Base-by-base conservation (phyloP, 2,797 vertebrate species). In the Acanthurus tractus region DNA sequence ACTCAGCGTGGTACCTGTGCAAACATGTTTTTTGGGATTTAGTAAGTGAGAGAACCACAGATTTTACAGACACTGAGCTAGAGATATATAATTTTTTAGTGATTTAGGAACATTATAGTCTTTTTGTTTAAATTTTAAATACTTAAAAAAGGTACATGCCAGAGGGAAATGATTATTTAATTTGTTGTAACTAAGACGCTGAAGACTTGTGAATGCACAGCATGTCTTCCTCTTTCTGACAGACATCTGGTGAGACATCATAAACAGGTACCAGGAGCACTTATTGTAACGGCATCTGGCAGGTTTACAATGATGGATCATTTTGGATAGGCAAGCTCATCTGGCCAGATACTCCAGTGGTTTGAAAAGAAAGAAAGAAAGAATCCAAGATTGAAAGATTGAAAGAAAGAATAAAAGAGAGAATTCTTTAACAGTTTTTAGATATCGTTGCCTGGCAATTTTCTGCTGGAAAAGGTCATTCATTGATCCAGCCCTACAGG, bases 301-400 rank as follows among this genome's bases (percentile, higher is more conserved):
- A 88, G 76, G 84, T 87, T 87, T 82, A 88, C 54, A 79, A 81
- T 87, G 84, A 92, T 87, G 78, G 74, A 93, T 92, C 61, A 79
- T 86, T 84, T 88, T 81, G 63, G 67, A 76, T 72, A 86, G 77
- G 73, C 64, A 12, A 86, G 77, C 83, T 90, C 61, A 57, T 77
- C 87, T 74, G 83, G 71, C 63, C 57, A n/a, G 42, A 86, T 86
- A 78, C 82, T 81, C 72, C n/a, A 76, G 76, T 78, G 81, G 76
- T 86, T 81, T 85, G 64, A 76, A 80, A 36, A 44, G 58, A 86
- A 40, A 45, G 78, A 62, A 63, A 54, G 77, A 72, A 42, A 25
- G 76, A 59, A 20, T 52, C 76, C 70, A 68, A 44, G 76, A 25
- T 34, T 34, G 69, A 70, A 67, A 70, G 48, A 71, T 36, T 67